A percentile compares a stretch with the other conserved stretches of the same genome.
Conservation (phyloP, 2,113 vertebrate species). For the Notothenia coriiceps region DNA sequence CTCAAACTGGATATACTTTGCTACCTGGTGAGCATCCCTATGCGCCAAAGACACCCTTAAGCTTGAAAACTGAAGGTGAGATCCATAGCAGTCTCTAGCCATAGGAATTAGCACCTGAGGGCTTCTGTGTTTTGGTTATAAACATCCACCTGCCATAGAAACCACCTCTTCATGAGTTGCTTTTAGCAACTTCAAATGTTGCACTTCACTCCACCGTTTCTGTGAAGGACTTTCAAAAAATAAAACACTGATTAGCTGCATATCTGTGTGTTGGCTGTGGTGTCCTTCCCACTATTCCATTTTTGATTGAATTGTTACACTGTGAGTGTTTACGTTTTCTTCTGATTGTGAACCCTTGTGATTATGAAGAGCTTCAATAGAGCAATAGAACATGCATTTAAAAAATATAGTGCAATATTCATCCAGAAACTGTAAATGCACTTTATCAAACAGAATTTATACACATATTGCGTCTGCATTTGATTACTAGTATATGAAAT, state of each 20-base stretch:
- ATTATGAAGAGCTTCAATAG: conserved; percentile 7
- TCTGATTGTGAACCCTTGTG: conserved; percentile 6
- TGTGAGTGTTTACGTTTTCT: conserved; percentile 9
- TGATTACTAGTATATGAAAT: conserved; percentile 8
- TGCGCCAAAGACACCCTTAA: not conserved
- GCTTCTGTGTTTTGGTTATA: not conserved
- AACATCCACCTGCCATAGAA: not conserved
- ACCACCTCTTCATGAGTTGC: conserved; percentile 3
- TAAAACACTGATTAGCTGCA: not conserved
- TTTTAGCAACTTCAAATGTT: not conserved
- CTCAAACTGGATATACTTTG: not conserved
- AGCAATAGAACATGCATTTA: conserved; percentile 13
- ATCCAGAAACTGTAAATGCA: not conserved
- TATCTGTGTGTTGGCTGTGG: not conserved
- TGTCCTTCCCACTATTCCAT: conserved; percentile 20
- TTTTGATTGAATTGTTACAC: conserved; percentile 8
- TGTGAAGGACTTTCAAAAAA: not conserved
- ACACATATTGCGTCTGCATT: conserved; percentile 11
- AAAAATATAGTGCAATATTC: not conserved
- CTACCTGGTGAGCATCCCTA: not conserved
- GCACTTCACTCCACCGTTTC: not conserved
- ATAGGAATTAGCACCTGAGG: not conserved
- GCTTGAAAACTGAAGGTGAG: not conserved
- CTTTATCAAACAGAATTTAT: not conserved
- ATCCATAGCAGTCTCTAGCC: not conserved